These are phyloP conservation scores for Rallus limicola DNA, from an alignment of 2,113 vertebrate genomes.

Conservation along the genomic window DNA sequence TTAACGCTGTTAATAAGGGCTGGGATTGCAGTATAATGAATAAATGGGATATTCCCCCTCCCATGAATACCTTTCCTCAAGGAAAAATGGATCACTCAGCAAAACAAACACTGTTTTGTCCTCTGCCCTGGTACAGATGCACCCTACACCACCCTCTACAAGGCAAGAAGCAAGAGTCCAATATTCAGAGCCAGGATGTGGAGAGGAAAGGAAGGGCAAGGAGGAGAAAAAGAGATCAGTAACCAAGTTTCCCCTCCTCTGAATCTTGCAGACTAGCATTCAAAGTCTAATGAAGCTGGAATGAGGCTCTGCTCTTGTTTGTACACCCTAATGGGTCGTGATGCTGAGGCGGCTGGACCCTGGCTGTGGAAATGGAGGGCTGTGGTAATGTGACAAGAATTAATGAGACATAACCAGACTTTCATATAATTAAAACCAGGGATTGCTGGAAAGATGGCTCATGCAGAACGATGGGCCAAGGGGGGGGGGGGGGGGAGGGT, in stretches of 20 bases:
- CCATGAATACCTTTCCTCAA: neutral
- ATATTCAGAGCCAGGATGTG: neutral
- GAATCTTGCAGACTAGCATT: neutral
- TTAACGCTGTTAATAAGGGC: accelerated
- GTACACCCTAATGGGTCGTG: neutral
- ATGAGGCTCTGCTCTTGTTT: neutral
- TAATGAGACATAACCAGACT: constrained; percentile 34
- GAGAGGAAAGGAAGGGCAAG: neutral
- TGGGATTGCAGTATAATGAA: neutral
- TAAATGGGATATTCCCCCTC: neutral
- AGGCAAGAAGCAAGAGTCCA: neutral
- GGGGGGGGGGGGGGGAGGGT: too few relatives aligned
- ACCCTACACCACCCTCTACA: neutral
- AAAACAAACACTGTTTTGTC: neutral
- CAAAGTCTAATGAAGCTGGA: neutral
- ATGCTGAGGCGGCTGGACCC: neutral
- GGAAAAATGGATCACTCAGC: neutral
- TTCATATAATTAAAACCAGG: constrained; percentile 45
- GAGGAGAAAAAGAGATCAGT: neutral
- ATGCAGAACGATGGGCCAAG: neutral
- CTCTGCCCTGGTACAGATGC: neutral
- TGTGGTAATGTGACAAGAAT: constrained; percentile 47
- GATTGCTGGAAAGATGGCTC: constrained; percentile 33
- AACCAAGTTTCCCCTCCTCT: neutral
- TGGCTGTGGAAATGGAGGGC: neutral